Evolutionary conservation across 2,888 invertebrate species (phyloP).

Genomic region (Empis stercorea): DNA sequence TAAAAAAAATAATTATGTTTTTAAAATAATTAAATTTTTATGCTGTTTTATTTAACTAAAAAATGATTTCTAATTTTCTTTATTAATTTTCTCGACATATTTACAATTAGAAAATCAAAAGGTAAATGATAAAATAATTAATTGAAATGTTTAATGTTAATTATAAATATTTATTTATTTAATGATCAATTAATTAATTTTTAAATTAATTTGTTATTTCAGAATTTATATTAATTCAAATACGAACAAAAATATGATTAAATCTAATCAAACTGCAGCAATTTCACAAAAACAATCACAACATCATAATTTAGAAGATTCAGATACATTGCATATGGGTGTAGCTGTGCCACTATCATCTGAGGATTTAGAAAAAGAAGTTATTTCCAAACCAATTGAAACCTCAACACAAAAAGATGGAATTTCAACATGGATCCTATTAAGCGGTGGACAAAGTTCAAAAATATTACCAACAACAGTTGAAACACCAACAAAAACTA

Average conservation of each 20-base stretch:
- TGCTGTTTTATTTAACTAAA: too few relatives aligned
- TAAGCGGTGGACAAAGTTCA: constrained; percentile 41
- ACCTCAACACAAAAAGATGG: constrained; percentile 49
- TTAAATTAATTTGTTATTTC: too few relatives aligned
- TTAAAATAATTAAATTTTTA: too few relatives aligned
- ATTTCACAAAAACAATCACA: background rate
- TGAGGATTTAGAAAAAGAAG: constrained; percentile 45
- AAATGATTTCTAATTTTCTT: too few relatives aligned
- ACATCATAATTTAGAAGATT: background rate
- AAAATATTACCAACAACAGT: constrained; percentile 24
- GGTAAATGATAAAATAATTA: too few relatives aligned
- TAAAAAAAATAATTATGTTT: too few relatives aligned
- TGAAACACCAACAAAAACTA: constrained; percentile 16
- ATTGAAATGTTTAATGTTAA: too few relatives aligned
- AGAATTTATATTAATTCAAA: background rate
- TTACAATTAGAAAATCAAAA: too few relatives aligned
- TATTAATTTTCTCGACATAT: too few relatives aligned
- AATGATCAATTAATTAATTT: too few relatives aligned
- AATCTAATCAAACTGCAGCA: background rate
- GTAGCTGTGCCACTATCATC: constrained; percentile 52
- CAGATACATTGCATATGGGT: constrained; percentile 44
- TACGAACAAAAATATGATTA: background rate
- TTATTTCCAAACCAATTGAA: constrained; percentile 23
- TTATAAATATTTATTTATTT: too few relatives aligned
- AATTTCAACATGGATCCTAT: constrained; percentile 63